These are phyloP conservation scores for Atethmia centrago DNA, from an alignment of 2,888 invertebrate genomes.

Conservation along the genomic window DNA sequence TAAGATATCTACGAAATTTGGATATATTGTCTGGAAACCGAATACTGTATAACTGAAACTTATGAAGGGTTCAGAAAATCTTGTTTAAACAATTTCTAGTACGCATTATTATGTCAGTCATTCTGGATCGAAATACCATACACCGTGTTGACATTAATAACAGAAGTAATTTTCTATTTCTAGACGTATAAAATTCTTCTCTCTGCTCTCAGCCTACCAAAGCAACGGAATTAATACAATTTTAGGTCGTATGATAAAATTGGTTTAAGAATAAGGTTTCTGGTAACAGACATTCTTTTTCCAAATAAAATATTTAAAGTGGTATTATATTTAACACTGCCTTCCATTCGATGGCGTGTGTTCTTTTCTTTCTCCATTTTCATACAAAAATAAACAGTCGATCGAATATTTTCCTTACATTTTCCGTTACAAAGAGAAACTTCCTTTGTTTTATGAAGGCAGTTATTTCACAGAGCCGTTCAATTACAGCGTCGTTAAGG, in stretches of 20 bases:
- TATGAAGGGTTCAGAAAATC: constrained; percentile 5
- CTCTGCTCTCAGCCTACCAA: neutral
- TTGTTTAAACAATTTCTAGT: constrained; percentile 6
- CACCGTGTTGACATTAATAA: neutral
- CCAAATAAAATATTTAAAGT: constrained; percentile 20
- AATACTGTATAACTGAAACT: constrained; percentile 4
- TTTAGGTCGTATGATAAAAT: constrained; percentile 7
- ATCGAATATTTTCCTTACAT: constrained; percentile 55
- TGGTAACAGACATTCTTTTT: constrained; percentile 3
- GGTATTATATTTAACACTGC: constrained; percentile 21
- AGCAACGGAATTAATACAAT: neutral
- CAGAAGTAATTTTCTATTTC: neutral
- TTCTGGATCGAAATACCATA: neutral
- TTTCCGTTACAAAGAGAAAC: constrained; percentile 34
- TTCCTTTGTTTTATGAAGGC: constrained; percentile 44
- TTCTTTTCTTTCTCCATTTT: constrained; percentile 27
- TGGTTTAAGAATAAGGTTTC: constrained; percentile 16
- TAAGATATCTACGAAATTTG: constrained; percentile 47
- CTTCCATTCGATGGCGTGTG: neutral
- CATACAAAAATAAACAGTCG: constrained; percentile 41
- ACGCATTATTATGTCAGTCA: neutral
- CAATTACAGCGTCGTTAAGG: constrained; percentile 55
- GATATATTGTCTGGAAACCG: constrained; percentile 35
- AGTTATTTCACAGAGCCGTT: constrained; percentile 40
- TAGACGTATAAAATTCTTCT: neutral